phyloP scores from a whole-genome alignment of 2,888 invertebrate species.

The Mythimna vitellina region DNA sequence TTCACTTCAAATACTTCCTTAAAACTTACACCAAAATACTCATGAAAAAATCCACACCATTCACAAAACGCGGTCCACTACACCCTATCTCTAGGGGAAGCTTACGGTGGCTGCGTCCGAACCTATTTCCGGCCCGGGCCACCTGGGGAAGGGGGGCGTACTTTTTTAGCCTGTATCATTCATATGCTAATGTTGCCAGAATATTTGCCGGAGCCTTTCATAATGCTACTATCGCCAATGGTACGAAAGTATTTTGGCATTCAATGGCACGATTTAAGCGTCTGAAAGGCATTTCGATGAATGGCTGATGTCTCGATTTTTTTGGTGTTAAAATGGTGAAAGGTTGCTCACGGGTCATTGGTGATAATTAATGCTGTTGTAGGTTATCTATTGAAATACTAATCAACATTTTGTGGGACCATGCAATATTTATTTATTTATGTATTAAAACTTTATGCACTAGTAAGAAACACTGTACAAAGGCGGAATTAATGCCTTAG shows the following conservation, averaged over 20 bases:
- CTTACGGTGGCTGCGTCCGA: slow-evolving; percentile 68
- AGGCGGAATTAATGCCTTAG: too few species aligned
- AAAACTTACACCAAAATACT: neutral
- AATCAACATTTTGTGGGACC: neutral
- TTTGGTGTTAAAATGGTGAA: slow-evolving; percentile 11
- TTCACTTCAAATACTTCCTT: neutral
- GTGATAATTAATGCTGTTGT: neutral
- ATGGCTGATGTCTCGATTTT: slow-evolving; percentile 44
- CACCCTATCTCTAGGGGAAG: slow-evolving; percentile 61
- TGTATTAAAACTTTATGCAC: too few species aligned
- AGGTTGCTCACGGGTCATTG: neutral
- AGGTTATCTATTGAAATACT: neutral
- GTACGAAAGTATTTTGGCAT: slow-evolving; percentile 63
- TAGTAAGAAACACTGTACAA: too few species aligned
- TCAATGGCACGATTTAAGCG: slow-evolving; percentile 59
- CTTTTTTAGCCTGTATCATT: slow-evolving; percentile 85
- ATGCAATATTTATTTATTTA: too few species aligned
- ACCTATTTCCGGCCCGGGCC: slow-evolving; percentile 77
- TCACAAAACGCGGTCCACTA: slow-evolving; percentile 60
- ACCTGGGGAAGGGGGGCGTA: slow-evolving; percentile 74
- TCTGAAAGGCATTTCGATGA: slow-evolving; percentile 41
- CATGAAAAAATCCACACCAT: neutral
- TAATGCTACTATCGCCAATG: slow-evolving; percentile 62
- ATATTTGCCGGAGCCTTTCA: slow-evolving; percentile 73
- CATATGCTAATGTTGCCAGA: slow-evolving; percentile 85